Evolutionary conservation across 23 tunicate genomes (phyloP).

Genomic region (Phallusia fumigata): DNA sequence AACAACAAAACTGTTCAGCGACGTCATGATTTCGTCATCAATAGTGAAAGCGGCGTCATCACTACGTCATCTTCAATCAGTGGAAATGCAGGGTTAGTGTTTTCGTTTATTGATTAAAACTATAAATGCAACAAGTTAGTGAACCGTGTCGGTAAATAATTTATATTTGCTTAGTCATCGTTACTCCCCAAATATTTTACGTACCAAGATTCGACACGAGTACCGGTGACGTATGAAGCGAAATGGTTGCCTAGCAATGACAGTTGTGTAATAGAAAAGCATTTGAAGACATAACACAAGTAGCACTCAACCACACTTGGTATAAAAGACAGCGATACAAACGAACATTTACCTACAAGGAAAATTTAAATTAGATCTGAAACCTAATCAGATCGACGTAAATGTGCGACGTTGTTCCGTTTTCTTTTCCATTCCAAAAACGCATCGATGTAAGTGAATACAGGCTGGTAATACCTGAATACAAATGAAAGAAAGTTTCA

Average conservation of each 20-base stretch:
- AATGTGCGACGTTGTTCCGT: neutral
- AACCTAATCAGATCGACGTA: neutral
- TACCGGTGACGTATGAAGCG: too few relatives aligned
- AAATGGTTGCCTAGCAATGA: too few relatives aligned
- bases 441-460: slow-evolving; percentile 70
- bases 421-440: slow-evolving; percentile 42
- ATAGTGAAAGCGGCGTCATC: slow-evolving; percentile 26
- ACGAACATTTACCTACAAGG: neutral
- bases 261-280: neutral
- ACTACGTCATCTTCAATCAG: slow-evolving; percentile 13
- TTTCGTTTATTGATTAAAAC: too few relatives aligned
- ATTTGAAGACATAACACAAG: neutral
- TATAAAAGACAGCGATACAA: neutral
- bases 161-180: too few relatives aligned
- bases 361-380: neutral
- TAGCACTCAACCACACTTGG: neutral
- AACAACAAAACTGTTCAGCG: slow-evolving; percentile 25
- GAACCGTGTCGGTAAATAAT: too few relatives aligned
- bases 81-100: slow-evolving; percentile 18
- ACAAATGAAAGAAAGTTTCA: neutral
- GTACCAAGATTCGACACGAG: too few relatives aligned
- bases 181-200: too few relatives aligned
- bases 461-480: slow-evolving; percentile 75
- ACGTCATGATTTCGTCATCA: slow-evolving; percentile 28
- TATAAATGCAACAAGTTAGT: too few relatives aligned